Conservation (phyloP, 2,888 invertebrate species). For the Congeria kusceri region DNA sequence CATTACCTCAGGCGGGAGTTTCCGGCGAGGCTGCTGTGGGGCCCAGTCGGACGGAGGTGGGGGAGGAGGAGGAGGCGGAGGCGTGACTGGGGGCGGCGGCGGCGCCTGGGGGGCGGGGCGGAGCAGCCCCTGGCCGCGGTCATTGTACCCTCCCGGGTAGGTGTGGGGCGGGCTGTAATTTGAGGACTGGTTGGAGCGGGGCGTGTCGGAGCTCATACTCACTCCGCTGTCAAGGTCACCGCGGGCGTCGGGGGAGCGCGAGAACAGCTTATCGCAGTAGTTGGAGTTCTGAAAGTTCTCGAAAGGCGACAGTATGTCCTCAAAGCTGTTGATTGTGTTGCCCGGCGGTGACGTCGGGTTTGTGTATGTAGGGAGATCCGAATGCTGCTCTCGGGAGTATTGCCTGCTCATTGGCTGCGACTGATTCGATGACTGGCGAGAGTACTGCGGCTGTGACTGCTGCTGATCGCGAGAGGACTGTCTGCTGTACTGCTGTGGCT, state of each 20-base stretch:
- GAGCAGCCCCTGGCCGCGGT: constrained; percentile 45
- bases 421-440: constrained; percentile 39
- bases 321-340: constrained; percentile 68
- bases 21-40: constrained; percentile 64
- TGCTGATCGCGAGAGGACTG: constrained; percentile 48
- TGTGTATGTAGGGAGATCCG: constrained; percentile 44
- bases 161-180: constrained; percentile 54
- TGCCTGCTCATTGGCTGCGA: constrained; percentile 15
- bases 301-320: constrained; percentile 72
- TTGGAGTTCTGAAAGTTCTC: constrained; percentile 72
- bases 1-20: constrained; percentile 64
- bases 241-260: constrained; percentile 53
- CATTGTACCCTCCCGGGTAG: constrained; percentile 37
- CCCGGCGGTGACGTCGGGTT: constrained; percentile 46
- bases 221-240: constrained; percentile 65
- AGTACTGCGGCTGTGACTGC: constrained; percentile 32
- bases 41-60: constrained; percentile 60
- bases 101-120: constrained; percentile 46
- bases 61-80: constrained; percentile 67
- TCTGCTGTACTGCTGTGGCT: constrained; percentile 32
- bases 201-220: constrained; percentile 61
- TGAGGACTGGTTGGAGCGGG: constrained; percentile 56
- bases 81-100: constrained; percentile 60
- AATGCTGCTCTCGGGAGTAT: constrained; percentile 6
- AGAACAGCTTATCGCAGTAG: constrained; percentile 70